These are phyloP conservation scores for Tribolium madens DNA, from an alignment of 1,140 invertebrate genomes.

Conservation along the genomic window DNA sequence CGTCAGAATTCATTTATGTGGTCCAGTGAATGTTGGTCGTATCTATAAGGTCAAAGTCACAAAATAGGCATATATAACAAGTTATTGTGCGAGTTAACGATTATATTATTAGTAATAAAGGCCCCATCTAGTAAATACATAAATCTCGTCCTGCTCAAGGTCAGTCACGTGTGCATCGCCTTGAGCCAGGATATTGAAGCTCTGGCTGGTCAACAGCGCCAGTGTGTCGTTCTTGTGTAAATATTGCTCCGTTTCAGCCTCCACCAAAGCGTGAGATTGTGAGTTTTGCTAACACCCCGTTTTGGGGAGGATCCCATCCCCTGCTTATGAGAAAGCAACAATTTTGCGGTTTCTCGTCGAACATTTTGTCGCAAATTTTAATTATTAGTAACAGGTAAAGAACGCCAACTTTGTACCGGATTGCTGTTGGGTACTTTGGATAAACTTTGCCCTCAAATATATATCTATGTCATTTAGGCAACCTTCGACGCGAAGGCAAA, in stretches of 20 bases:
- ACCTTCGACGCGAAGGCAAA: slow-evolving; percentile 38
- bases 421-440: slow-evolving; percentile 21
- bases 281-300: slow-evolving; percentile 20
- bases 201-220: slow-evolving; percentile 27
- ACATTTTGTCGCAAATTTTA: background rate
- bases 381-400: slow-evolving; percentile 8
- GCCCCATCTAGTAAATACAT: background rate
- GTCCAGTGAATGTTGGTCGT: too few relatives aligned
- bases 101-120: background rate
- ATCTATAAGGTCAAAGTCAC: too few relatives aligned
- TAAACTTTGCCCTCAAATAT: slow-evolving; percentile 37
- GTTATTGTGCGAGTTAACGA: background rate
- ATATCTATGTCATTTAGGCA: slow-evolving; percentile 30
- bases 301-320: background rate
- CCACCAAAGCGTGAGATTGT: slow-evolving; percentile 39
- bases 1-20: too few relatives aligned
- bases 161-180: slow-evolving; percentile 39
- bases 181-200: slow-evolving; percentile 39
- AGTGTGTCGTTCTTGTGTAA: slow-evolving; percentile 45
- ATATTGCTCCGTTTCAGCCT: slow-evolving; percentile 45
- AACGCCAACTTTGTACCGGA: background rate
- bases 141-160: background rate
- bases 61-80: background rate
- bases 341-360: background rate
- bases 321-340: background rate